phyloP scores from a whole-genome alignment of 2,113 vertebrate species.

The Pristiophorus japonicus region DNA sequence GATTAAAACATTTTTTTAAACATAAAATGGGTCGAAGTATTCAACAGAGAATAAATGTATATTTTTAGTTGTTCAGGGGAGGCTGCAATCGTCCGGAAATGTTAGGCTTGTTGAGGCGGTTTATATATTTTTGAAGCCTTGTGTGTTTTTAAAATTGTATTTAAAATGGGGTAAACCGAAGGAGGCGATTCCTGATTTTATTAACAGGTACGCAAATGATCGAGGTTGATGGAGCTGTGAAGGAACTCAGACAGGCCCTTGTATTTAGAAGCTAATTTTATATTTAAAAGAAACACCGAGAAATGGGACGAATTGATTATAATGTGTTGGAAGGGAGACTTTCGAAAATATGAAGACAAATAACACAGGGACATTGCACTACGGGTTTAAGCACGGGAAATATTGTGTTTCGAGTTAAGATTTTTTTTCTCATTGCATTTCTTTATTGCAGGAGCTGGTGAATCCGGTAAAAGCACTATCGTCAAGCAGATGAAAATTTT shows the following conservation, averaged over 20 bases:
- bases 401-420: background rate
- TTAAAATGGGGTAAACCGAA: background rate
- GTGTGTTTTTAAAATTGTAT: background rate
- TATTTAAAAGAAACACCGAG: background rate
- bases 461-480: slow-evolving; percentile 98
- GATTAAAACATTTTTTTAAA: background rate
- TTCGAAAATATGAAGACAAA: background rate
- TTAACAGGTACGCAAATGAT: background rate
- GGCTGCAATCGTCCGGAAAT: background rate
- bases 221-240: background rate
- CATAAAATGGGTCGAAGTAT: background rate
- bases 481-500: slow-evolving; percentile 96
- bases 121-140: background rate
- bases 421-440: slow-evolving; percentile 46
- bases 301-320: background rate
- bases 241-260: background rate
- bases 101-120: background rate
- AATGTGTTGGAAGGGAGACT: background rate
- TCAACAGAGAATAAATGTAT: background rate
- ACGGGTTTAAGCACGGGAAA: background rate
- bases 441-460: slow-evolving; percentile 82
- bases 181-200: background rate
- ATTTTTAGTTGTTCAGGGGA: background rate
- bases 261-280: background rate
- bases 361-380: background rate